These are phyloP conservation scores for Latrodectus geometricus DNA, from an alignment of 1,140 invertebrate species.

Conservation along the genomic window DNA sequence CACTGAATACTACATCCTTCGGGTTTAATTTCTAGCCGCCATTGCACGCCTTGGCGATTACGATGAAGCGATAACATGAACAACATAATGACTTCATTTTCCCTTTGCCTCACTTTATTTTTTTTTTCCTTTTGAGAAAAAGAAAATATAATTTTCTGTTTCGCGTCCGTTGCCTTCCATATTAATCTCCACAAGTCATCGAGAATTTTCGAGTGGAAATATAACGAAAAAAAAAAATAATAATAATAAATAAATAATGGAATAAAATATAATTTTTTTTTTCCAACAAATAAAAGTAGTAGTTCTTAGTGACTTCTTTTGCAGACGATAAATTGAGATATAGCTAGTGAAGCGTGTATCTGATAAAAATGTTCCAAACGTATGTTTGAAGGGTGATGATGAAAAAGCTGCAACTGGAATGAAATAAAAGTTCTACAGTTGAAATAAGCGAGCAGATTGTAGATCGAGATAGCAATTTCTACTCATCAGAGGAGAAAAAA, in stretches of 20 bases:
- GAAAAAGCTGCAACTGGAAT: background rate
- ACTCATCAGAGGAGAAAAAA: no score
- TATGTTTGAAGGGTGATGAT: slow-evolving; percentile 5
- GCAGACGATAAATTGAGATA: slow-evolving; percentile 27
- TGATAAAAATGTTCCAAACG: slow-evolving; percentile 19
- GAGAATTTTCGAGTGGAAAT: slow-evolving; percentile 10
- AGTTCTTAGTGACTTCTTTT: background rate
- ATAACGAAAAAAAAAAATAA: slow-evolving; percentile 19
- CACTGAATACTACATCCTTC: background rate
- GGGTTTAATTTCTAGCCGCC: slow-evolving; percentile 37
- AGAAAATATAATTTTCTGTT: slow-evolving; percentile 37
- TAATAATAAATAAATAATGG: slow-evolving; percentile 14
- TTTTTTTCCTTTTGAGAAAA: background rate
- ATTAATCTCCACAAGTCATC: slow-evolving; percentile 43
- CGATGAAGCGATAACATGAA: slow-evolving; percentile 55
- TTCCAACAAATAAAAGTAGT: background rate
- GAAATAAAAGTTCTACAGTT: background rate
- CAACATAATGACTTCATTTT: slow-evolving; percentile 60
- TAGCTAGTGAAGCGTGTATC: slow-evolving; percentile 37
- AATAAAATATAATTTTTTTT: background rate
- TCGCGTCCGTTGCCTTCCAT: slow-evolving; percentile 27
- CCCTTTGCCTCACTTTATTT: slow-evolving; percentile 16
- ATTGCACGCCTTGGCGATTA: slow-evolving; percentile 51
- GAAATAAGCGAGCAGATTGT: background rate
- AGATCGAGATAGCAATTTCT: no score